A percentile compares a stretch with the other conserved stretches of the same genome.
Evolutionary conservation across 2,797 vertebrate genomes (phyloP).

Genomic region (Neopelma chrysocephalum): DNA sequence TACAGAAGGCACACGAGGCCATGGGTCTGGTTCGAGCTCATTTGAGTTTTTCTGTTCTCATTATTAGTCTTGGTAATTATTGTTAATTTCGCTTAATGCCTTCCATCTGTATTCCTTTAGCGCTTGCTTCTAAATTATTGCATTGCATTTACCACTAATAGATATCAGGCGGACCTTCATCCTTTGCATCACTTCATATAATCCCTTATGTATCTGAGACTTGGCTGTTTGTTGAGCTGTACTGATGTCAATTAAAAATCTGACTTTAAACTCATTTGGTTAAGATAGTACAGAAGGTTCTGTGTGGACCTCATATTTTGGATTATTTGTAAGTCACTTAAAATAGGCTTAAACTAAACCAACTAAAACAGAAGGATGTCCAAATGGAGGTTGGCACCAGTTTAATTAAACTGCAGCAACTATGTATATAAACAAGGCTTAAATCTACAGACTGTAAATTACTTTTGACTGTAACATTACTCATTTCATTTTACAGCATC

Average conservation of each 20-base stretch:
- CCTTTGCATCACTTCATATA: neutral
- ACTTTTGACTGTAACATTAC: conserved; percentile 58
- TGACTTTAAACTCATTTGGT: conserved; percentile 13
- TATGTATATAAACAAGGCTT: conserved; percentile 60
- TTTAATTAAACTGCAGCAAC: conserved; percentile 60
- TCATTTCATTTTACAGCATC: conserved; percentile 47
- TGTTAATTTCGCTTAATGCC: neutral
- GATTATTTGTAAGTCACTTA: conserved; percentile 33
- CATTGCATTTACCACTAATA: conserved; percentile 2
- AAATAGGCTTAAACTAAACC: conserved; percentile 50
- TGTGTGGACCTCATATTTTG: conserved; percentile 1
- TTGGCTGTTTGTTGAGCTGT: neutral
- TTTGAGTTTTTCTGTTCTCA: neutral
- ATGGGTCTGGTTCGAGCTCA: neutral
- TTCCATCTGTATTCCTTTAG: conserved; percentile 31
- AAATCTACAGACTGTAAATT: conserved; percentile 63
- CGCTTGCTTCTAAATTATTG: conserved; percentile 42
- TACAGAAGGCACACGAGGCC: neutral
- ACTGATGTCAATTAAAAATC: conserved; percentile 7
- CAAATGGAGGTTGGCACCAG: conserved; percentile 53
- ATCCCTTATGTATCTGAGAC: neutral
- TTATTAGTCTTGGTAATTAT: conserved; percentile 26
- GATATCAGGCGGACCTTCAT: conserved; percentile 32
- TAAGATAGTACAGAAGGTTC: neutral
- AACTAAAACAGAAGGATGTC: conserved; percentile 52